Evolutionary conservation across 92 coral and sea anemone genomes (phyloP).

Genomic region (Zoanthus solanderi): DNA sequence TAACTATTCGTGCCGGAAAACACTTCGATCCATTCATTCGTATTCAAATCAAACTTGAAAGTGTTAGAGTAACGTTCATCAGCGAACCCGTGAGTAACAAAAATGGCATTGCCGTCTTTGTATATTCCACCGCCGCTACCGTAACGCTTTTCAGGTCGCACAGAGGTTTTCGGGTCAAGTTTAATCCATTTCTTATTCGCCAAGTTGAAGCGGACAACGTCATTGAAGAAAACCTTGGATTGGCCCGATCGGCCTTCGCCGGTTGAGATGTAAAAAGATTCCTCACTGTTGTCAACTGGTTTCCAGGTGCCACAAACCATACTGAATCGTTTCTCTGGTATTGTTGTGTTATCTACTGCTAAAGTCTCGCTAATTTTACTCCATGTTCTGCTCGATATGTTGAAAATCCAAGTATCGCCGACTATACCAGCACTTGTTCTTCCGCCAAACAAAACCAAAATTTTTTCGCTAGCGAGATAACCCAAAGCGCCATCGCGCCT

Average conservation of each 20-base stretch:
- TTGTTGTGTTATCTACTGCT: conserved; percentile 12
- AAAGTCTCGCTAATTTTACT: conserved; percentile 44
- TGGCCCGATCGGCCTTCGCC: conserved; percentile 69
- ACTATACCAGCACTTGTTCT: conserved; percentile 22
- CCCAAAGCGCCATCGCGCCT: conserved; percentile 90
- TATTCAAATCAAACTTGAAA: conserved; percentile 72
- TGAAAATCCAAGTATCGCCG: conserved; percentile 83
- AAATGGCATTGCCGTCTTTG: conserved; percentile 75
- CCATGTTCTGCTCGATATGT: conserved; percentile 69
- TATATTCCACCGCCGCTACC: conserved; percentile 91
- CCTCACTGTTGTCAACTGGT: neutral
- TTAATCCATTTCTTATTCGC: conserved; percentile 58
- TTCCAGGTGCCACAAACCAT: conserved; percentile 85
- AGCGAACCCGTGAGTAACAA: conserved; percentile 89
- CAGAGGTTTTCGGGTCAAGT: conserved; percentile 62
- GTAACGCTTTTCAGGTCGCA: conserved; percentile 81
- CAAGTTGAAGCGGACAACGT: conserved; percentile 72
- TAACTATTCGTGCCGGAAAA: conserved; percentile 89
- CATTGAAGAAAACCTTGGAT: conserved; percentile 68
- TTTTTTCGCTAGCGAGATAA: conserved; percentile 49
- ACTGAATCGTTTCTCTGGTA: conserved; percentile 85
- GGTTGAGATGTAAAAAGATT: conserved; percentile 78
- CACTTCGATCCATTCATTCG: conserved; percentile 78
- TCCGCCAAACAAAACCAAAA: conserved; percentile 82
- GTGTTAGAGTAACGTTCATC: conserved; percentile 87